Evolutionary conservation across 2,888 invertebrate genomes (phyloP).

Genomic region (Cerastis rubricosa): DNA sequence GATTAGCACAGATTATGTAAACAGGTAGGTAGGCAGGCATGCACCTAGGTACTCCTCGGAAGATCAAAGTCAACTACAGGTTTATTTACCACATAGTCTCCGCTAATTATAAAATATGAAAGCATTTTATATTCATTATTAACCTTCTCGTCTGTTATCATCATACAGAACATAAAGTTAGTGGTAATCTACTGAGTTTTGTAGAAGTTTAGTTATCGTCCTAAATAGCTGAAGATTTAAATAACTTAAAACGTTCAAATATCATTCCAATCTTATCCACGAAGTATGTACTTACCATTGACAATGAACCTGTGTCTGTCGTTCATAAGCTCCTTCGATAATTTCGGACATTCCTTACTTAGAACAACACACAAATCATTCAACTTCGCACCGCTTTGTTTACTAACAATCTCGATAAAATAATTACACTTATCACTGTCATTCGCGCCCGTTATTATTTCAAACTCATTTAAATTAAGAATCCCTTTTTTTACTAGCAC

Average conservation of each 20-base stretch:
- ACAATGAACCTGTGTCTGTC: slow-evolving; percentile 89
- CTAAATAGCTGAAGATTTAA: slow-evolving; percentile 11
- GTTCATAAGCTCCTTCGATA: slow-evolving; percentile 91
- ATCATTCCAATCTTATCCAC: slow-evolving; percentile 32
- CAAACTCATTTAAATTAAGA: slow-evolving; percentile 91
- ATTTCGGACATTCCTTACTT: slow-evolving; percentile 92
- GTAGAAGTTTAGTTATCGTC: background rate
- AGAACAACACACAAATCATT: slow-evolving; percentile 92
- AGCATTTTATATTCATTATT: background rate
- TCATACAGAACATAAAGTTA: background rate
- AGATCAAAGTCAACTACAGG: slow-evolving; percentile 28
- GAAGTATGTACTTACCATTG: slow-evolving; percentile 80
- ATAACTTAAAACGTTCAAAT: background rate
- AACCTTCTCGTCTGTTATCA: background rate
- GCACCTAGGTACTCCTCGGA: background rate
- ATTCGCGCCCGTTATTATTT: slow-evolving; percentile 86
- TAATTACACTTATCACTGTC: slow-evolving; percentile 90
- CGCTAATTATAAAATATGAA: background rate
- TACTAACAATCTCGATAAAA: slow-evolving; percentile 92
- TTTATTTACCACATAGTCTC: background rate
- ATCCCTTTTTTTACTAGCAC: slow-evolving; percentile 92
- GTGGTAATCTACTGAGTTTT: background rate
- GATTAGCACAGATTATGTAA: background rate
- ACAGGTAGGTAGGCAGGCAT: background rate
- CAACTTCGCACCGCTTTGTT: slow-evolving; percentile 91